Evolutionary conservation across 2,888 invertebrate genomes (phyloP).

Genomic region (Stenchaetothrips biformis): DNA sequence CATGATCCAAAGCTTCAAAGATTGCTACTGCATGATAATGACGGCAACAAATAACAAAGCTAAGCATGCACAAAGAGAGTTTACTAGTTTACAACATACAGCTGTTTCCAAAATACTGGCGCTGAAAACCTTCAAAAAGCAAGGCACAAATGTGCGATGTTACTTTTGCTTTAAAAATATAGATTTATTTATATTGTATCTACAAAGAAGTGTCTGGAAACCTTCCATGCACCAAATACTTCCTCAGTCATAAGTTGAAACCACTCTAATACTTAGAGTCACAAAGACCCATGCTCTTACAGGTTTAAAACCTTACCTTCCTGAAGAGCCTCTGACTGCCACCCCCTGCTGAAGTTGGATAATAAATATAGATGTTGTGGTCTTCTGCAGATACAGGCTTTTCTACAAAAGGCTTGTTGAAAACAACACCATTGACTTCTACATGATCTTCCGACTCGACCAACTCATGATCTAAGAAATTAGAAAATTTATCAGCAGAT

Average conservation of each 20-base stretch:
- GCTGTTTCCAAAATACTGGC: background rate
- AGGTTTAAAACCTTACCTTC: constrained; percentile 60
- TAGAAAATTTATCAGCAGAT: constrained; percentile 13
- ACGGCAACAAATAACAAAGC: constrained; percentile 30
- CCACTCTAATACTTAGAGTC: no score
- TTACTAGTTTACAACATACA: background rate
- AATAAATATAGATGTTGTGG: constrained; percentile 99
- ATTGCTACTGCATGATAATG: background rate
- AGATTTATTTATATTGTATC: no score
- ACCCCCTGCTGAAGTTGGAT: constrained; percentile 96
- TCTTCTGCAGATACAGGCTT: constrained; percentile 99
- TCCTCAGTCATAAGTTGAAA: no score
- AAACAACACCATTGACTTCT: constrained; percentile 90
- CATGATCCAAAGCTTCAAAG: background rate
- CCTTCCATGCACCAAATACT: no score
- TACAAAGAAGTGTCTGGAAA: no score
- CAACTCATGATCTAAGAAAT: constrained; percentile 71
- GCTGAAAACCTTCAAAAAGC: no score
- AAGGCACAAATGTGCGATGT: no score
- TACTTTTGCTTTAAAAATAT: no score
- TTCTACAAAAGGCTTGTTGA: constrained; percentile 98
- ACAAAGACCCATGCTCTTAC: no score
- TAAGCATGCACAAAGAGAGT: background rate
- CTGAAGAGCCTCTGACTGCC: constrained; percentile 96
- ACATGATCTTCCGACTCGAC: constrained; percentile 96